Evolutionary conservation across 2,888 invertebrate species (phyloP).

Genomic region (Chamaedrilus cognettii): DNA sequence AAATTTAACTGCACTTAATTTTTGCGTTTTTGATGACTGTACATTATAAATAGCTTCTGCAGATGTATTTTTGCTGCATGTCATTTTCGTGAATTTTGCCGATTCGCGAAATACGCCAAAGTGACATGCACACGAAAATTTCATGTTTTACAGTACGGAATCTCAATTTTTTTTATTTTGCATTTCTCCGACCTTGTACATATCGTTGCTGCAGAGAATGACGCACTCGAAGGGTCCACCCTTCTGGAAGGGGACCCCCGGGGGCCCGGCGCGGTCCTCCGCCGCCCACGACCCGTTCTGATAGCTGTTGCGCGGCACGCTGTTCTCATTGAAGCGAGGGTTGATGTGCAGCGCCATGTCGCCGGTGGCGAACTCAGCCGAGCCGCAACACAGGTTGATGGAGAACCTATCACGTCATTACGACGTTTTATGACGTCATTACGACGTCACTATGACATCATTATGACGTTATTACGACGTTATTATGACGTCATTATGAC

Average conservation of each 20-base stretch:
- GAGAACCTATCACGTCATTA: background rate
- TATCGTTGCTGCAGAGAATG: background rate
- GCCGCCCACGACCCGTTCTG: slow-evolving; percentile 3
- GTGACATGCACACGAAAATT: too few species aligned
- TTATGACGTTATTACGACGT: background rate
- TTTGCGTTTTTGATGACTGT: too few species aligned
- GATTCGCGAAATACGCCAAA: too few species aligned
- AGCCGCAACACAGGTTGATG: background rate
- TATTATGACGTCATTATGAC: background rate
- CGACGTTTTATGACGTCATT: background rate
- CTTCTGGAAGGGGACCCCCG: background rate
- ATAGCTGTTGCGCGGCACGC: slow-evolving; percentile 3
- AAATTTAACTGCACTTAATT: too few species aligned
- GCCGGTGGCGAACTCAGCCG: background rate
- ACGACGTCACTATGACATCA: background rate
- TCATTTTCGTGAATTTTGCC: too few species aligned
- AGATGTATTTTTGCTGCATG: too few species aligned
- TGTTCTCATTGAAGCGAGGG: slow-evolving; percentile 5
- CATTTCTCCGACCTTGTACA: background rate
- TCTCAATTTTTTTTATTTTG: too few species aligned
- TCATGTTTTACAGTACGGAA: too few species aligned
- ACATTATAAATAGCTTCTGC: too few species aligned
- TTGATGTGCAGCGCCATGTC: slow-evolving; percentile 14
- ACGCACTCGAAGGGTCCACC: slow-evolving; percentile 7
- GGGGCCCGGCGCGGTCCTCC: slow-evolving; percentile 5